Base-by-base conservation (phyloP, 2,113 vertebrate species). In the Ceyx melanurus region DNA sequence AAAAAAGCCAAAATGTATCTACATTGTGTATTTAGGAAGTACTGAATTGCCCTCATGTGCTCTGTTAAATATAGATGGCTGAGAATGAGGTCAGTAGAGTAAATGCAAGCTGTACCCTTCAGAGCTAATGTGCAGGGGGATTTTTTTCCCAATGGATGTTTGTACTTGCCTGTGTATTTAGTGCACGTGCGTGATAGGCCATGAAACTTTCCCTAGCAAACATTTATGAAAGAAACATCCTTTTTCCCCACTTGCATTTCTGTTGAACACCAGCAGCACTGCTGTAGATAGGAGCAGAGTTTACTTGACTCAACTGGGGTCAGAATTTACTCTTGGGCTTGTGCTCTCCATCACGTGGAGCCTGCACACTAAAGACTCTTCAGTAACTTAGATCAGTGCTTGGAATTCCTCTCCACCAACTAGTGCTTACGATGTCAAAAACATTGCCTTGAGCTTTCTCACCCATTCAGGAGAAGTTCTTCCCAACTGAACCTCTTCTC, bases 61-160 rank as follows among this genome's bases (percentile, higher is more conserved):
- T 84, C 25, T 71, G 82, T 94, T 92, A 93, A 94, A 70, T 46
- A 64, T 85, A 91, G 78, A 67, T 81, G 78, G 66, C 74, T 89
- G 89, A 77, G 82, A 96, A 94, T 74, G 82, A 95, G 94, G 85
- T 95, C 92, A 93, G 60, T 65, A 40, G 67, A 89, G 78, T n/a
- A 60, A 89, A 74, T 1, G 9, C 51, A 91, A 85, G 75, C 84
- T 93, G 64, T 53, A 78, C 42, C 67, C 54, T 37, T 89, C 82
- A 81, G 73, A 74, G 51, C 68, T 83, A 58, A 26, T 74, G 35
- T 71, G 46, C 23, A 13, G 31, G 35, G 56, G 77, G 56, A 45
- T 60, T 82, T 12, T 75, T 93, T 94, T 71, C 33, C 20, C 37
- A 31, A 1, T 33, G 42, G 35, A 68, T 48, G 31, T 64, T 35